Base-by-base conservation (phyloP, 37 sponge, comb jelly and placozoan species). In the Aplysina aerophoba region DNA sequence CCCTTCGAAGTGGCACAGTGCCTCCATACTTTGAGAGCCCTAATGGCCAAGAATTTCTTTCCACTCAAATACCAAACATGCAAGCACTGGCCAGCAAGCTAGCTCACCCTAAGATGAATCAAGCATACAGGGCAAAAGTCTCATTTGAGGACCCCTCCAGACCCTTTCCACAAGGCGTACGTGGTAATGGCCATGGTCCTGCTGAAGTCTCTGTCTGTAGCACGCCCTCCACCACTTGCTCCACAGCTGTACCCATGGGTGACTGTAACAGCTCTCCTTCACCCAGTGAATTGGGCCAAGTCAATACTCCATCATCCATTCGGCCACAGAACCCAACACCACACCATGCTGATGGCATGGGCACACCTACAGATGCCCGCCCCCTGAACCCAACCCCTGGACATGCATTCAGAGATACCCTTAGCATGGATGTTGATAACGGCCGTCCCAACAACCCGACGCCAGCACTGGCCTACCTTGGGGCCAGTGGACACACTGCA, bases 11-110 rank as follows among this genome's bases (percentile, higher is more conserved):
- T 65, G 67, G 79, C n/a, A 35, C 33, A 11, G 80, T 95, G 28
- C 92, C 92, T 34, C 92, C 85, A 0, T 95, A 91, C 84, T 95
- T 95, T 75, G 66, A 89, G 17, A 88, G 87, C 56, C 73, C 80
- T 22, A 19, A 71, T 62, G 92, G 92, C 12, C 62, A 78, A 55
- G 67, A 81, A 41, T 90, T 86, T 80, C 89, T 88, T 21, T 34
- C 35, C 38, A 61, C 59, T 19, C 75, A 84, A 37, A 40, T 82
- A 1, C 88, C 88, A 56, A 85, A 91, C 73, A 62, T 91, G 85
- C 68, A 67, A 8, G 17, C 27, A 15, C 72, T 91, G 22, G 16
- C 84, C 24, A 13, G 22, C 12, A 86, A 91, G 36, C 55, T 91
- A 36, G 84, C 87, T 35, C 80, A 80, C 55, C 79, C 67, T 17